A percentile compares a stretch with the other conserved stretches of the same genome.
Conservation (phyloP, 1,140 invertebrate genomes). For the Contarinia nasturtii region DNA sequence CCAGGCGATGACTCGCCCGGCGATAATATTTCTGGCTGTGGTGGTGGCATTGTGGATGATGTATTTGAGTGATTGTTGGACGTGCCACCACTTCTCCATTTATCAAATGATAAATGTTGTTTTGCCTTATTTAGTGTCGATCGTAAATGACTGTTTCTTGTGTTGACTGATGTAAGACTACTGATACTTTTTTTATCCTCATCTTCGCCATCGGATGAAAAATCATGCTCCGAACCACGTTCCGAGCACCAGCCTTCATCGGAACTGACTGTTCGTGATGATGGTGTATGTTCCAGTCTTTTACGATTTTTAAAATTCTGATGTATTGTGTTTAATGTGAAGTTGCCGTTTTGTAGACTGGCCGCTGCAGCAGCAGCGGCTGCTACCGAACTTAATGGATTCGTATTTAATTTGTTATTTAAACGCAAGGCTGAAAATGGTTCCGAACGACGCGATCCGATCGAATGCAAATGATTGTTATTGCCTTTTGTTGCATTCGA, state of each 20-base stretch:
- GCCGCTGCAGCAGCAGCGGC: background rate
- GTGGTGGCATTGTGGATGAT: slow-evolving; percentile 26
- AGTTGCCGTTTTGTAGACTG: background rate
- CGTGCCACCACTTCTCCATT: slow-evolving; percentile 19
- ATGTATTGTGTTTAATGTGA: background rate
- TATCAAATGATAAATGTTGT: slow-evolving; percentile 25
- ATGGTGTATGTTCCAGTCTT: slow-evolving; percentile 7
- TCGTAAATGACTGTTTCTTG: slow-evolving; percentile 23
- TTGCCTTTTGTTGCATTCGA: slow-evolving; percentile 3
- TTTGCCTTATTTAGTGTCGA: slow-evolving; percentile 23
- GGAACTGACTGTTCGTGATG: slow-evolving; percentile 6
- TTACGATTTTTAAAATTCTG: background rate
- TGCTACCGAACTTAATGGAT: background rate
- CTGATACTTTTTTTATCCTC: background rate
- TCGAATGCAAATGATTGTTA: slow-evolving; percentile 4
- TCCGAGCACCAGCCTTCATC: slow-evolving; percentile 9
- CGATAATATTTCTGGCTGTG: slow-evolving; percentile 20
- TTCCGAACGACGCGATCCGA: slow-evolving; percentile 2
- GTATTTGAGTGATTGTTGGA: slow-evolving; percentile 40
- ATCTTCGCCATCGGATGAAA: slow-evolving; percentile 3
- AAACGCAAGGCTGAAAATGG: slow-evolving; percentile 16
- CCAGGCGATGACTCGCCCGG: slow-evolving; percentile 40
- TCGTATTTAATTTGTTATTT: background rate
- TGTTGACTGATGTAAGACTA: slow-evolving; percentile 11
- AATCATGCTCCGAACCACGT: slow-evolving; percentile 4